Conservation (phyloP, 2,888 invertebrate species). For the Fragum fragum region DNA sequence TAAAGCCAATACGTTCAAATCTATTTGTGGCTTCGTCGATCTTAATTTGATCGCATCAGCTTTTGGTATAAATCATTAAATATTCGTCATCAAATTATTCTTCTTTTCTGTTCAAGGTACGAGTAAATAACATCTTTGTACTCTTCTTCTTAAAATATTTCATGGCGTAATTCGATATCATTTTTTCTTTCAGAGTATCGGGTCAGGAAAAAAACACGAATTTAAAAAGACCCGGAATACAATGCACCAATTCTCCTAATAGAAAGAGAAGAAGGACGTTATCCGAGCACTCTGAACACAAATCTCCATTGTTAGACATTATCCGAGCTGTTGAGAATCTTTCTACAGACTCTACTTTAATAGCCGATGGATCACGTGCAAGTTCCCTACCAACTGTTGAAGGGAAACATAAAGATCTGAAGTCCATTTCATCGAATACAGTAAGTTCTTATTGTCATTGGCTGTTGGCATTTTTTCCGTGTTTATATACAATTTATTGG, state of each 20-base stretch:
- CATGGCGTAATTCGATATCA: no score
- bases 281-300: neutral
- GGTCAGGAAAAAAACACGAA: neutral
- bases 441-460: constrained; percentile 64
- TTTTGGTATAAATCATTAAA: no score
- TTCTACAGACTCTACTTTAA: constrained; percentile 47
- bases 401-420: constrained; percentile 82
- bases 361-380: constrained; percentile 56
- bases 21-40: no score
- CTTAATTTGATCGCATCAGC: no score
- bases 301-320: constrained; percentile 1
- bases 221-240: neutral
- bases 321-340: constrained; percentile 48
- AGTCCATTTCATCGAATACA: constrained; percentile 81
- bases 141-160: no score
- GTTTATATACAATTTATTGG: no score
- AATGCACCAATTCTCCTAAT: neutral
- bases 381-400: constrained; percentile 77
- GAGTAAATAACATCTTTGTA: no score
- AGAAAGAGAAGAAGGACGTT: constrained; percentile 4
- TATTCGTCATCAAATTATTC: no score
- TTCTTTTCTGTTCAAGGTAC: no score
- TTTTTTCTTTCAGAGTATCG: neutral
- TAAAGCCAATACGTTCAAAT: no score
- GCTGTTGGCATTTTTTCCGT: no score